These are phyloP conservation scores for Urechis unicinctus DNA, from an alignment of 2,888 invertebrate genomes.

Conservation along the genomic window DNA sequence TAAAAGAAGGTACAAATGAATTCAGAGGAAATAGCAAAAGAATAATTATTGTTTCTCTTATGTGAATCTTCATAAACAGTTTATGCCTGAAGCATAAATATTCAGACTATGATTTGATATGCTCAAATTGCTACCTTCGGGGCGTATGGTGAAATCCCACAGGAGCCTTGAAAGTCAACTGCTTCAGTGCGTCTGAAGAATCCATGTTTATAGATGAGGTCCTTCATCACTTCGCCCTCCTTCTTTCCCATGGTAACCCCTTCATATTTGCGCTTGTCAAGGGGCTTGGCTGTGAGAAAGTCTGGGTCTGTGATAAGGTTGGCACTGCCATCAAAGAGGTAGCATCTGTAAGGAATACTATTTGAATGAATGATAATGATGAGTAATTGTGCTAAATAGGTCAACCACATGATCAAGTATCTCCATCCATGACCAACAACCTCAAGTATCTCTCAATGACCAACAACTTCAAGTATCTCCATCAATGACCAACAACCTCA, in stretches of 20 bases:
- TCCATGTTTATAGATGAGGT: conserved; percentile 48
- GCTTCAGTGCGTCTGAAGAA: conserved; percentile 47
- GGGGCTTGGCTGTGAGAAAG: conserved; percentile 43
- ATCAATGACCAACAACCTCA: conserved; percentile 27
- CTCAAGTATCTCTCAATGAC: conserved; percentile 46
- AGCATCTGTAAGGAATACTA: conserved; percentile 43
- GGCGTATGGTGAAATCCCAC: conserved; percentile 46
- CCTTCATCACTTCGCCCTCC: conserved; percentile 52
- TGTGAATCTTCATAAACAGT: too few relatives aligned
- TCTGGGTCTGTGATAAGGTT: conserved; percentile 50
- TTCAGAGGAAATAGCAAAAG: too few relatives aligned
- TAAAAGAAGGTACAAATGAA: too few relatives aligned
- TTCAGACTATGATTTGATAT: neutral
- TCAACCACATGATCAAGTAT: neutral
- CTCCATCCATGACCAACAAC: conserved; percentile 9
- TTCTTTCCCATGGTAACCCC: conserved; percentile 49
- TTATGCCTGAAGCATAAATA: neutral
- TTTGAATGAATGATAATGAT: too few relatives aligned
- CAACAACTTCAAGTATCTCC: neutral
- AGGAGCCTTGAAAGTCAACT: conserved; percentile 50
- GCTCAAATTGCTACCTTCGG: conserved; percentile 44
- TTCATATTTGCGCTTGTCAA: conserved; percentile 48
- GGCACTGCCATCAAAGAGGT: conserved; percentile 49
- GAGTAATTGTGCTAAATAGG: too few relatives aligned
- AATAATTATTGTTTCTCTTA: too few relatives aligned